Percentiles rank a stretch among this genome's conserved stretches.
Conservation (phyloP, 1,140 invertebrate species). For the Neotoxoptera formosana region DNA sequence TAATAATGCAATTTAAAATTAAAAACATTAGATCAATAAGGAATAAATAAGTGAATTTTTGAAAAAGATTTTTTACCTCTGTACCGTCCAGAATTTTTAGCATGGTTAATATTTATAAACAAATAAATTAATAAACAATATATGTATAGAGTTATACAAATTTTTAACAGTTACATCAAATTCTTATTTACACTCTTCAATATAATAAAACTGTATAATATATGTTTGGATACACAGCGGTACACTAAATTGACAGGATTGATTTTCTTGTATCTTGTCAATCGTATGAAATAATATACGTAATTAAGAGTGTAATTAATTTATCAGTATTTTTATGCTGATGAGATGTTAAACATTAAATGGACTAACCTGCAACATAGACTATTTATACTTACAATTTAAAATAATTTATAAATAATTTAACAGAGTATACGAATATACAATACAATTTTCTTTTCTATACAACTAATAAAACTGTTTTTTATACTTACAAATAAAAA, state of each 20-base stretch:
- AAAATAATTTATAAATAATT: conserved; percentile 51
- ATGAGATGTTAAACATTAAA: not conserved
- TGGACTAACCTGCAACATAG: not conserved
- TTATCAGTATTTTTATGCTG: not conserved
- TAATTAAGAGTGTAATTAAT: not conserved
- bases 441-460: conserved; percentile 36
- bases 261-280: not conserved
- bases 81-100: conserved; percentile 3
- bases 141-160: not conserved
- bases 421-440: conserved; percentile 37
- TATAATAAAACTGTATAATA: conserved; percentile 4
- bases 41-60: not conserved
- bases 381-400: conserved; percentile 41
- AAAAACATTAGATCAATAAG: not conserved
- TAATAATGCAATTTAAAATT: not conserved
- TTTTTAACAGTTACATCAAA: not conserved
- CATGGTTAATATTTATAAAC: not conserved
- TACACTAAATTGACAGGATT: not conserved
- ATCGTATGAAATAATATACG: not conserved
- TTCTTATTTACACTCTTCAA: not conserved
- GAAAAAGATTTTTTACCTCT: not conserved
- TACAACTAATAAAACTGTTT: conserved; percentile 45
- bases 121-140: not conserved
- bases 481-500: conserved; percentile 10
- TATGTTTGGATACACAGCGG: not conserved